Percentiles rank a stretch among this genome's conserved stretches.
Evolutionary conservation across 1,140 invertebrate genomes (phyloP).

Genomic region (Megalopta genalis): DNA sequence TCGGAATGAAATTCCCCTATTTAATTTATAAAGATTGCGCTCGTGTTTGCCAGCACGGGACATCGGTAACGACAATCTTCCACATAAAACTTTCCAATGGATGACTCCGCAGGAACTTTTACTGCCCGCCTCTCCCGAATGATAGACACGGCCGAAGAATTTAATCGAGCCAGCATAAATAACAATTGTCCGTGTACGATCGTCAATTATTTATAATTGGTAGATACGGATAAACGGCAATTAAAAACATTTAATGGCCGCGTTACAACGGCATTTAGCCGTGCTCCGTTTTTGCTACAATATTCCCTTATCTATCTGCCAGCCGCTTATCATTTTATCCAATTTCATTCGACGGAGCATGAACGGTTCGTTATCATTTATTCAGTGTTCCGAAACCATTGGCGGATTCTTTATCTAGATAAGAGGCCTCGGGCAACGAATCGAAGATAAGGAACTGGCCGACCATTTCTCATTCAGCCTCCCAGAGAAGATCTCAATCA

Average conservation of each 20-base stretch:
- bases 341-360: not conserved
- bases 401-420: too few relatives aligned
- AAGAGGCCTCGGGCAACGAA: too few relatives aligned
- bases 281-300: not conserved
- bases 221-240: not conserved
- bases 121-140: not conserved
- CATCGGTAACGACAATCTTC: not conserved
- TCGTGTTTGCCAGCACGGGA: not conserved
- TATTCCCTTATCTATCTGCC: not conserved
- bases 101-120: not conserved
- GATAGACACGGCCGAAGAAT: not conserved
- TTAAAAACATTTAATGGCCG: not conserved
- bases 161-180: not conserved
- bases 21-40: not conserved
- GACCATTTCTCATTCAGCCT: too few relatives aligned
- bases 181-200: not conserved
- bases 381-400: not conserved
- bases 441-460: too few relatives aligned
- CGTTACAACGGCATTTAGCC: not conserved
- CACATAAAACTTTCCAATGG: constrained; percentile 1
- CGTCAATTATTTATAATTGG: constrained; percentile 3
- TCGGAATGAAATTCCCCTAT: not conserved
- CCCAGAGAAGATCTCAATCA: too few relatives aligned
- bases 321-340: not conserved
- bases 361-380: not conserved